Evolutionary conservation across 2,888 invertebrate species (phyloP).

Genomic region (Lasioglossum lativentre): DNA sequence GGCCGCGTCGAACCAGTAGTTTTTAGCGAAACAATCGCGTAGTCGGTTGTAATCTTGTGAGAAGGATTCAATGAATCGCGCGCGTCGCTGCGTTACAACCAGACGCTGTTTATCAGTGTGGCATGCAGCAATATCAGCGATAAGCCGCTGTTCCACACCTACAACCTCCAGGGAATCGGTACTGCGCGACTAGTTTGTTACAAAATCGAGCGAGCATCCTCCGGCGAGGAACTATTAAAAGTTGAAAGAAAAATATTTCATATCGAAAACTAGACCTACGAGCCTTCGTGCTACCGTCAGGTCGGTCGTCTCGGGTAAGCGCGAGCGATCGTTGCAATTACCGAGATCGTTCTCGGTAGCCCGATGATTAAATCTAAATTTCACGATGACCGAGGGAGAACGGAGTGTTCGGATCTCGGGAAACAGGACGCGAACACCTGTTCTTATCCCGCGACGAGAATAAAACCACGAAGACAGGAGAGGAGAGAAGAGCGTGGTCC

Average conservation of each 20-base stretch:
- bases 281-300: background rate
- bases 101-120: constrained; percentile 48
- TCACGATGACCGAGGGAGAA: background rate
- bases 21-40: constrained; percentile 51
- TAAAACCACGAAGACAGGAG: constrained; percentile 13
- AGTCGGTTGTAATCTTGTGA: constrained; percentile 53
- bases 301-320: background rate
- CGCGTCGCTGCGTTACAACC: constrained; percentile 48
- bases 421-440: constrained; percentile 43
- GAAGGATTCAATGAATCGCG: constrained; percentile 63
- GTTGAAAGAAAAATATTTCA: background rate
- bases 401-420: constrained; percentile 20
- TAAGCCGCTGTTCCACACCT: constrained; percentile 51
- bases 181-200: background rate
- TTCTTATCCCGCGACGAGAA: constrained; percentile 40
- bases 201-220: background rate
- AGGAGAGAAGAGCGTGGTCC: constrained; percentile 17
- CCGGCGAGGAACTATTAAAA: background rate
- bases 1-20: background rate
- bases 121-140: constrained; percentile 58
- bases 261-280: background rate
- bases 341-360: constrained; percentile 12
- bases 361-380: constrained; percentile 32
- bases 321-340: constrained; percentile 17
- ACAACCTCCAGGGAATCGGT: constrained; percentile 39